phyloP scores from a whole-genome alignment of 2,888 invertebrate species.

The Papilio protenor region DNA sequence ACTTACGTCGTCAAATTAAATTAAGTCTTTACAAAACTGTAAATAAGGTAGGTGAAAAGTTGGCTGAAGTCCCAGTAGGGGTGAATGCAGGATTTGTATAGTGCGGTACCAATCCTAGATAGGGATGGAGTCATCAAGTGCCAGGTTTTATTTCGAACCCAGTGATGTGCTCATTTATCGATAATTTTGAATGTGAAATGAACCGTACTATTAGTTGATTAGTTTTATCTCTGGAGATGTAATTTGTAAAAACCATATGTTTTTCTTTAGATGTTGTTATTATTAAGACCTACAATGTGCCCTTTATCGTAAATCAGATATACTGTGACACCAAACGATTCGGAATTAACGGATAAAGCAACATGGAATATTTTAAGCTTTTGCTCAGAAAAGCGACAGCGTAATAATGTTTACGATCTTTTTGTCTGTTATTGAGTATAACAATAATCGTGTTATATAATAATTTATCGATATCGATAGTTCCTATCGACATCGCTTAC shows the following conservation, averaged over 20 bases:
- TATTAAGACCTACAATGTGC: no score
- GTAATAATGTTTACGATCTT: background rate
- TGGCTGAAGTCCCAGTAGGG: slow-evolving; percentile 24
- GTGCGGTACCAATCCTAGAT: slow-evolving; percentile 36
- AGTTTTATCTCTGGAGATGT: background rate
- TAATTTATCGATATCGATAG: slow-evolving; percentile 43
- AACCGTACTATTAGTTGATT: background rate
- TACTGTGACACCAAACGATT: no score
- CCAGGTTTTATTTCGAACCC: slow-evolving; percentile 72
- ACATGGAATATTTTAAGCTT: no score
- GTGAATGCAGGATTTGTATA: slow-evolving; percentile 34
- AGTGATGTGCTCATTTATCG: slow-evolving; percentile 57
- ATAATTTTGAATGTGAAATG: background rate
- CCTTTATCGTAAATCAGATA: no score
- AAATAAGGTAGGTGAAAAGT: slow-evolving; percentile 33
- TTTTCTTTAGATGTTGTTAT: background rate
- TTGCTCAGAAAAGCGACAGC: no score
- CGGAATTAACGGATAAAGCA: no score
- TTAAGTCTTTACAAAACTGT: slow-evolving; percentile 35
- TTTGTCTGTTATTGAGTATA: background rate
- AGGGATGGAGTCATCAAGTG: slow-evolving; percentile 74
- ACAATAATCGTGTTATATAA: background rate
- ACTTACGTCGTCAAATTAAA: slow-evolving; percentile 20
- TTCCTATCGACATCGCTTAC: slow-evolving; percentile 44
- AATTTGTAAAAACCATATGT: background rate